Base-by-base conservation (phyloP, 2,113 vertebrate species). In the Channa maculata region DNA sequence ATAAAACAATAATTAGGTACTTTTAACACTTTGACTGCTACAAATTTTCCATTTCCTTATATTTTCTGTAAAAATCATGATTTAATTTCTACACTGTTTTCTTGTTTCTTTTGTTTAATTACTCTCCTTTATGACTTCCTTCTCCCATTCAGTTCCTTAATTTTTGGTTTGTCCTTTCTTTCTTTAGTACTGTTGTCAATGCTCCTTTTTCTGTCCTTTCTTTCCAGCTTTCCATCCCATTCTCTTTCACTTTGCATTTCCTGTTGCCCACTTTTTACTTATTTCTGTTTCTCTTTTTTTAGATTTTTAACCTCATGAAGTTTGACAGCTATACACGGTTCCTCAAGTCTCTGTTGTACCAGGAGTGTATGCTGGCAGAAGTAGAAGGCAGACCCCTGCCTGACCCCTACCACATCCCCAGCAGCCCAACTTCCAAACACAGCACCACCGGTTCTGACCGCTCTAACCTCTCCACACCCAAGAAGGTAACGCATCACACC, bases 251-350 rank as follows among this genome's bases (percentile, higher is more conserved):
- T 12, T 9, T 52, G 5, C 1, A 11, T 39, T 15, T 48, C 37
- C 13, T 54, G 2, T 15, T 15, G 1, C 10, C 39, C 51, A 44
- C 10, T 38, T 4, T 48, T 62, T 5, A 14, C 38, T 51, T 58
- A 11, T 34, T 43, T 61, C 44, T 50, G 15, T 44, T 60, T 90
- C 62, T 2, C 5, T 13, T 13, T 0, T 61, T 0, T 61, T 83
- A 99, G 98, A 99, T 99, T 78, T 99, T 99, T 92, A 99, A 97
- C 91, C 83, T 99, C 92, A 99, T 99, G 98, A 99, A 99, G 94
- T 99, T 99, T 52, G 98, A 99, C 73, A 99, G 98, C 91, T 99
- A 99, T 38, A 96, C 98, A 0, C 95, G 98, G 10, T 99, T 99
- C 77, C 95, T 99, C 65, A 99, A 99, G 86, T 99, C 98, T 52